Evolutionary conservation across 2,797 vertebrate genomes (phyloP).

Genomic region (Sebastes variabilis): DNA sequence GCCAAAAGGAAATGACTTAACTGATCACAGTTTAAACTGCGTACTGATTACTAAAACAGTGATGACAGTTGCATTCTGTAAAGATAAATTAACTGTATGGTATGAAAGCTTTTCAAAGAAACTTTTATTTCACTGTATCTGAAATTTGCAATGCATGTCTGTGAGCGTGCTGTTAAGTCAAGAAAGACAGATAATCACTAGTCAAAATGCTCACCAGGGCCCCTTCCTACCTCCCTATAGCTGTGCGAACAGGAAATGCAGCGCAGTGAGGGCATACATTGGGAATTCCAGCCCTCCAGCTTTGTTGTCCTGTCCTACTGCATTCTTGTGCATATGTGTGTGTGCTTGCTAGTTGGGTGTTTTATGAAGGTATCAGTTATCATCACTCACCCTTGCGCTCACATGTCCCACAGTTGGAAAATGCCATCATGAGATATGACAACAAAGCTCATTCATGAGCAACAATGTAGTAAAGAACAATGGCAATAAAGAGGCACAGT

Average conservation of each 20-base stretch:
- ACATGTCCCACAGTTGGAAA: slow-evolving; percentile 44
- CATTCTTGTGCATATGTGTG: slow-evolving; percentile 74
- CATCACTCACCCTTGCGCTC: slow-evolving; percentile 52
- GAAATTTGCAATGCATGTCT: neutral
- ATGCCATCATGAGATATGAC: slow-evolving; percentile 62
- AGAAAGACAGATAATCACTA: slow-evolving; percentile 49
- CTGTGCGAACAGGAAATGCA: slow-evolving; percentile 77
- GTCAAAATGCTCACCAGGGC: slow-evolving; percentile 57
- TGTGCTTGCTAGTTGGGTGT: slow-evolving; percentile 49
- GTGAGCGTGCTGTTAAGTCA: slow-evolving; percentile 19
- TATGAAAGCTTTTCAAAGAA: neutral
- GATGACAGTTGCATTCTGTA: neutral
- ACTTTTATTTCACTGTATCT: neutral
- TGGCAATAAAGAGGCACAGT: slow-evolving; percentile 76
- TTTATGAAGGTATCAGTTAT: slow-evolving; percentile 66
- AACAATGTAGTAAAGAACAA: slow-evolving; percentile 70
- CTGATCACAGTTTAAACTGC: neutral
- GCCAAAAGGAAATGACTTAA: neutral
- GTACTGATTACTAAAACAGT: neutral
- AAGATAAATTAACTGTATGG: neutral
- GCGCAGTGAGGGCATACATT: slow-evolving; percentile 67
- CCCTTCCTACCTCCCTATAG: slow-evolving; percentile 64
- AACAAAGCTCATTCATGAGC: slow-evolving; percentile 68
- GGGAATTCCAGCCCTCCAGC: slow-evolving; percentile 80
- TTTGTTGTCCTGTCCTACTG: slow-evolving; percentile 80